These are phyloP conservation scores for Chymomyza caudatula DNA, from an alignment of 2,888 invertebrate genomes.

Conservation along the genomic window DNA sequence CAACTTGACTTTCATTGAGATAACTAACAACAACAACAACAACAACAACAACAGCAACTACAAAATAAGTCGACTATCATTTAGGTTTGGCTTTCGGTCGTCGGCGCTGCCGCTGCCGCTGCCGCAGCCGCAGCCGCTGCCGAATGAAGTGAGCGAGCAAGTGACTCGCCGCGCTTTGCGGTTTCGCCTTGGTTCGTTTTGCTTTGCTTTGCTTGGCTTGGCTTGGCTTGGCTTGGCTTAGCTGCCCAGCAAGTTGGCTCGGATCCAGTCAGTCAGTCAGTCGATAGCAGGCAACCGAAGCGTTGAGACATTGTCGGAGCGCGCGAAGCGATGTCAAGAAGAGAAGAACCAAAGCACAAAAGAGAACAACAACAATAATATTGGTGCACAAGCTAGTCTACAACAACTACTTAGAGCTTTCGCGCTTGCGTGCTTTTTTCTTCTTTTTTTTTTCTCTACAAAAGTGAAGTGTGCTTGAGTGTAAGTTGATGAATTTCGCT, in stretches of 20 bases:
- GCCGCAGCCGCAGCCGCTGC: slow-evolving; percentile 13
- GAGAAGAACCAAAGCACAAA: slow-evolving; percentile 1
- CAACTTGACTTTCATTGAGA: slow-evolving; percentile 66
- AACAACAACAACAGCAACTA: slow-evolving; percentile 17
- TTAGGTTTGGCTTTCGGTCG: slow-evolving; percentile 34
- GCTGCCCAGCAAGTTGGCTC: slow-evolving; percentile 32
- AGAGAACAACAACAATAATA: slow-evolving; percentile 14
- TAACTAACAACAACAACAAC: slow-evolving; percentile 33
- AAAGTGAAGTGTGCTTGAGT: slow-evolving; percentile 15
- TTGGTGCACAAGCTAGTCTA: not conserved
- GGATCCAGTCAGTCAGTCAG: slow-evolving; percentile 48
- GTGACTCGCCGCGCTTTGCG: not conserved
- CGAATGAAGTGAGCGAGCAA: slow-evolving; percentile 9
- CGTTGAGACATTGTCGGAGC: slow-evolving; percentile 55
- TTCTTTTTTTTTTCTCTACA: slow-evolving; percentile 7
- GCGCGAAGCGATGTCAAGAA: slow-evolving; percentile 29
- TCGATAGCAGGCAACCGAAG: slow-evolving; percentile 60
- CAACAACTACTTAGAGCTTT: slow-evolving; percentile 13
- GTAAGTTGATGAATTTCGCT: not conserved
- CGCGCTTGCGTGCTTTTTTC: slow-evolving; percentile 29
- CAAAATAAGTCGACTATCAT: not conserved
- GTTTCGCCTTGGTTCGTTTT: not conserved
- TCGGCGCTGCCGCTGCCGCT: slow-evolving; percentile 12
- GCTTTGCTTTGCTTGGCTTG: not conserved
- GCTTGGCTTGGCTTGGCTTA: not conserved